Evolutionary conservation across 1,140 invertebrate species (phyloP), one percentile per base, ranked within the genome.

Genomic region (Chlorops oryzae): DNA sequence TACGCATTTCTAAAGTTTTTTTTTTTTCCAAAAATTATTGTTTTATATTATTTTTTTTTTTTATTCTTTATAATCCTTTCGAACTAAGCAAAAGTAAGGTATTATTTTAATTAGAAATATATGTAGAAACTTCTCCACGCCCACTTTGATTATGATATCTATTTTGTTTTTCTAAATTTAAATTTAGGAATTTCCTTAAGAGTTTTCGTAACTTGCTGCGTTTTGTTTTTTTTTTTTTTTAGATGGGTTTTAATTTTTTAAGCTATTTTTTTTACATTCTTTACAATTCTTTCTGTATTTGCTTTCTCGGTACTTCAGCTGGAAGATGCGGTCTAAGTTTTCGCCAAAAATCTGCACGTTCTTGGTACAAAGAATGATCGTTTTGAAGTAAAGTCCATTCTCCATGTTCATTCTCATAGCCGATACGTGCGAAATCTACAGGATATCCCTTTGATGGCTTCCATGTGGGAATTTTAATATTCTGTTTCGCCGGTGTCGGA

Each of bases 351-450:
- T 68, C 56, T 1, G 53, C 61, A 3, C 65, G 63, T 6, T 61
- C 59, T 27, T 61, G 63, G 52, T 64, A 48, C 12, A 69, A 24
- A n/a, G 51, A 34, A 3, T 44, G 24, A n/a, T 69, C 65, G 7
- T 59, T 50, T 21, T 52, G 52, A 22, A 65, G 44, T 32, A 65
- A 39, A 5, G 15, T 28, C 17, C 10, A 49, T 21, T 12, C 22
- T 48, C 22, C 50, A 32, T 1, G 51, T 43, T 72, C 50, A 4
- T 61, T 27, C 13, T 74, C 70, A n/a, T 59, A 57, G 25, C 65
- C 69, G 49, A 80, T 74, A 12, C 71, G 61, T 2, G 74, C 61
- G 48, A 73, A 78, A 28, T 75, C 68, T 20, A 76, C 67, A 0
- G 65, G 59, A 38, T 70, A 51, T 0, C 66, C 69, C 27, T 62